Evolutionary conservation across 2,797 vertebrate genomes (phyloP), one percentile per base, ranked within the genome.

Genomic region (Acanthurus leucopareius): DNA sequence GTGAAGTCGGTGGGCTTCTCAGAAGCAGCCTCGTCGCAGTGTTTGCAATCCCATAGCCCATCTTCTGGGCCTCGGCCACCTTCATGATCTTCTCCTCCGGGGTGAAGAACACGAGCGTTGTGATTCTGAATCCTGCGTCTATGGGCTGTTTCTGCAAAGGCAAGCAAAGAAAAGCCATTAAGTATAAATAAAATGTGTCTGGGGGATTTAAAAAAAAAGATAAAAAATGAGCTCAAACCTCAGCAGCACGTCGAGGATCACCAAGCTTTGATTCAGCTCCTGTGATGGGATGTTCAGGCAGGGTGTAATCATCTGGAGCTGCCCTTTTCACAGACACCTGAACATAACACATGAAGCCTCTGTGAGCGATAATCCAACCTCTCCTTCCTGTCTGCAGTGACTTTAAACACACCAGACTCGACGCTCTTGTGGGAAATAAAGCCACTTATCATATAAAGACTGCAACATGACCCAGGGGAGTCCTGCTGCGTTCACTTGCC

Each of bases 71-170:
- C 49, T 94, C 91, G 0, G 67, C 69, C 71, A 95, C 82, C 1
- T 65, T 82, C 88, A 96, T 87, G 1, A 82, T 45, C 67, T 51
- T 92, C 82, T 92, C 88, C 2, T 72, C 88, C 16, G 90, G 86
- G n/a, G 90, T 85, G 67, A 92, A 92, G 85, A 97, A 95, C 28
- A 95, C 80, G 0, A 95, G 52, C 3, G 93, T 93, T 75, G 94
- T 93, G 49, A 95, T 48, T 44, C 80, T 92, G 80, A 91, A 79
- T 15, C 75, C 80, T 1, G 73, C 51, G 0, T 83, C 58, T 10
- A 85, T 53, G 25, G 49, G 83, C 73, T 38, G 42, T 25, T 17
- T 80, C 86, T 90, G 48, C 5, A 32, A 32, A 56, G 32, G 10
- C 28, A 76, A 76, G 15, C 10, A 0, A 73, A 4, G 28, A 5